A percentile compares a stretch with the other conserved stretches of the same genome.
Evolutionary conservation across 2,113 vertebrate genomes (phyloP).

Genomic region (Siniperca chuatsi): DNA sequence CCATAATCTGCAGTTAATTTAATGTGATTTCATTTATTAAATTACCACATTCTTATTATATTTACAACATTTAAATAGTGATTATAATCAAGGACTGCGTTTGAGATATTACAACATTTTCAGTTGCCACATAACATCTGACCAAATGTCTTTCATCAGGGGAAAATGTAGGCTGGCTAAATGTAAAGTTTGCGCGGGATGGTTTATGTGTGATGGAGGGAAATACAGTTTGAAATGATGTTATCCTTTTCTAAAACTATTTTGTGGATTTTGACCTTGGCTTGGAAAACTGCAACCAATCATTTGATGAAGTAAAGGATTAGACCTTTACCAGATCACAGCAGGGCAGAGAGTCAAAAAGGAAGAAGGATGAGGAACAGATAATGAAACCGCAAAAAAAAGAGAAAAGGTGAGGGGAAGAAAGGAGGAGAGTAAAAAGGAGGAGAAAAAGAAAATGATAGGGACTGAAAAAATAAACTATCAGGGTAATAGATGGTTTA

Average conservation of each 20-base stretch:
- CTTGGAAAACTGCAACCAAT: not conserved
- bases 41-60: no score
- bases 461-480: not conserved
- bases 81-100: not conserved
- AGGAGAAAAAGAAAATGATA: not conserved
- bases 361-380: not conserved
- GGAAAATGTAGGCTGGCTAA: not conserved
- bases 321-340: no score
- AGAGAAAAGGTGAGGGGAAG: not conserved
- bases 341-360: no score
- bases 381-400: not conserved
- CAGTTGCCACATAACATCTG: not conserved
- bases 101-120: not conserved
- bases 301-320: slow-evolving; percentile 3
- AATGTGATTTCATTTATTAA: no score
- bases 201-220: not conserved
- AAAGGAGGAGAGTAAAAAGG: not conserved
- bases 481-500: not conserved
- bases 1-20: no score
- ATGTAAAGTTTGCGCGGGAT: not conserved
- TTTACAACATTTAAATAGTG: no score
- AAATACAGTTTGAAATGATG: not conserved
- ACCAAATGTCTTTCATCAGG: not conserved
- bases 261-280: not conserved
- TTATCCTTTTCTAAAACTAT: not conserved